Evolutionary conservation across 2,888 invertebrate species (phyloP).

Genomic region (Dendrolimus houi): DNA sequence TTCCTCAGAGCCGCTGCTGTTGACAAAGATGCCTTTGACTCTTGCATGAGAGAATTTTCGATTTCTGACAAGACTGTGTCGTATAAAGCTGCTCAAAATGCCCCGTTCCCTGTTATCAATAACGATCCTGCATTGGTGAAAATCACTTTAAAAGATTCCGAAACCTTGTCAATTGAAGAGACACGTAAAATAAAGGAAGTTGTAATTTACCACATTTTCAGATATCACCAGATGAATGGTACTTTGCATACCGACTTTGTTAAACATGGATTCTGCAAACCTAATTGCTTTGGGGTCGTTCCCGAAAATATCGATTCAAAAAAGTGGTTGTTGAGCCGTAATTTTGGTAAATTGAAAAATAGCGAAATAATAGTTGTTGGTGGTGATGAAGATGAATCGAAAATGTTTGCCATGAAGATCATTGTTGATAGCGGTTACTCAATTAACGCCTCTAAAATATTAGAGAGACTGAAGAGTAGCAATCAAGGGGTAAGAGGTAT

Average conservation of each 20-base stretch:
- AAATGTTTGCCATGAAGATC: slow-evolving; percentile 36
- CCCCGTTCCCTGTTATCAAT: slow-evolving; percentile 40
- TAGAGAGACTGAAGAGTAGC: slow-evolving; percentile 39
- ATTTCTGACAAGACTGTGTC: slow-evolving; percentile 19
- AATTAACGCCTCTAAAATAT: slow-evolving; percentile 14
- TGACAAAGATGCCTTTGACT: slow-evolving; percentile 55
- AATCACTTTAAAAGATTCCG: slow-evolving; percentile 42
- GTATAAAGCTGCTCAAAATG: slow-evolving; percentile 23
- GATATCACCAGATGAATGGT: slow-evolving; percentile 38
- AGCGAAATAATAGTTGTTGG: slow-evolving; percentile 35
- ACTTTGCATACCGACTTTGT: slow-evolving; percentile 41
- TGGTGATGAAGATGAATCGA: slow-evolving; percentile 29
- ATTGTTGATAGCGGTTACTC: slow-evolving; percentile 14
- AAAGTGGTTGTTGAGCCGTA: slow-evolving; percentile 40
- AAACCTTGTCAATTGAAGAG: slow-evolving; percentile 26
- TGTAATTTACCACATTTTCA: slow-evolving; percentile 44
- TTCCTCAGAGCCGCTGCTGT: slow-evolving; percentile 55
- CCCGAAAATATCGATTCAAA: slow-evolving; percentile 50
- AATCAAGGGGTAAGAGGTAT: slow-evolving; percentile 51
- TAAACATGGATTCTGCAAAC: slow-evolving; percentile 47
- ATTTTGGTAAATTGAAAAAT: slow-evolving; percentile 39
- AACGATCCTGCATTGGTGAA: slow-evolving; percentile 36
- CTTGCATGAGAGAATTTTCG: slow-evolving; percentile 38
- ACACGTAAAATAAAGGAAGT: slow-evolving; percentile 55
- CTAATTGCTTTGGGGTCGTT: slow-evolving; percentile 45